Evolutionary conservation across 2,113 vertebrate genomes (phyloP).

Genomic region (Neogobius melanostomus): DNA sequence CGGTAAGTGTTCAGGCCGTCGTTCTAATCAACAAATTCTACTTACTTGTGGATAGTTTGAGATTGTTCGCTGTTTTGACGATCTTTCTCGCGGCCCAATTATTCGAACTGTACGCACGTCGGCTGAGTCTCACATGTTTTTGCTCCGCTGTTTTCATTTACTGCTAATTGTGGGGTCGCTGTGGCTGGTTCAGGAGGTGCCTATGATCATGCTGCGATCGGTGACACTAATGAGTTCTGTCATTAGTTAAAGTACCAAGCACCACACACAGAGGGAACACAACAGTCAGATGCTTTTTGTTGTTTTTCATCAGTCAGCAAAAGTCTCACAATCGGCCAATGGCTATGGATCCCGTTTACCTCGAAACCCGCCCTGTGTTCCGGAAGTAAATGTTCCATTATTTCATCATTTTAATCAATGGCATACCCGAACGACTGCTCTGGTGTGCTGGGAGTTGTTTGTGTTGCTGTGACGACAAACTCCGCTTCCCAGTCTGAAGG

Average conservation of each 20-base stretch:
- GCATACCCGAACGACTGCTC: too few relatives aligned
- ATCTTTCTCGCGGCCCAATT: too few relatives aligned
- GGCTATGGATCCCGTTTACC: background rate
- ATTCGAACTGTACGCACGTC: background rate
- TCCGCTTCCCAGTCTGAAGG: too few relatives aligned
- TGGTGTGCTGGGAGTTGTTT: too few relatives aligned
- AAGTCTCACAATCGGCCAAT: background rate
- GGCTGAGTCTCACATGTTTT: background rate
- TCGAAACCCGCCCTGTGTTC: too few relatives aligned
- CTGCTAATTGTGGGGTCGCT: background rate
- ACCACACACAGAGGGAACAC: background rate
- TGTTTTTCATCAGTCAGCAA: background rate
- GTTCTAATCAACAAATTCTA: too few relatives aligned
- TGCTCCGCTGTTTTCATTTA: background rate
- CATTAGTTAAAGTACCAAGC: background rate
- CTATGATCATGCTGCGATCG: background rate
- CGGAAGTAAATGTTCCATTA: background rate
- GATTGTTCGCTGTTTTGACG: too few relatives aligned
- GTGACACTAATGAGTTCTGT: background rate
- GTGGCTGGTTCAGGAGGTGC: background rate
- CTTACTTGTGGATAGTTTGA: too few relatives aligned
- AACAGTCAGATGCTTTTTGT: constrained; percentile 7
- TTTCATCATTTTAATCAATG: background rate
- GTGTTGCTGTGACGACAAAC: too few relatives aligned
- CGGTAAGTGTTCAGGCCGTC: constrained; percentile 75